Evolutionary conservation across 23 tunicate genomes (phyloP), one percentile per base, ranked within the genome.

Genomic region (Trididemnum miniatum): DNA sequence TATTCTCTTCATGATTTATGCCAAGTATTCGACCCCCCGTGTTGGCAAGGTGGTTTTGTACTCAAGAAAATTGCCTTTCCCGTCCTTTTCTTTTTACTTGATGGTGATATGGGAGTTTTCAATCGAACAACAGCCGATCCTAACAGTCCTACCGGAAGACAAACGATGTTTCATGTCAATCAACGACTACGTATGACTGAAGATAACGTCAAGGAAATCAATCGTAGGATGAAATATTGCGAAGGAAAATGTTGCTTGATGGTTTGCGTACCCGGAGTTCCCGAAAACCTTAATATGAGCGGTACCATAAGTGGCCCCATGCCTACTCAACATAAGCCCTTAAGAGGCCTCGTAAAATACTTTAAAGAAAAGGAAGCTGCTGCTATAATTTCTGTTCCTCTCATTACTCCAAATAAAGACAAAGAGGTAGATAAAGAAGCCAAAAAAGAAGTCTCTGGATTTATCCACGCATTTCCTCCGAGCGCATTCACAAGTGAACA

Each of bases 1-100:
- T 65, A 52, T 37, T 77, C 78, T 28, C 35, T 93, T 63, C 93
- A 93, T 59, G 98, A 88, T 20, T 38, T 93, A 0, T 93, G 98
- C 36, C 93, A 88, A 33, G 74, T 74, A 23, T 83, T 93, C 60
- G 88, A 88, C 35, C 98, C 98, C 5, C 98, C 98, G 0, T 93
- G 98, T 76, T 93, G 98, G 98, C 94, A 93, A 51, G 98, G 98
- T 51, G 98, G 94, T 12, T 88, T 93, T 84, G 93, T 88, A 1
- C 39, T 93, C 39, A 93, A 93, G 71, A 93, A 93, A 36, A 80
- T 90, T 84, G 91, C 90, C 1, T 93, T 93, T 80, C 88, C 98
- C 35, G 98, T 93, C 7, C 66, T 86, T 32, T 93, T 93, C 54
- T 93, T 88, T 65, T 34, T 93, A 23, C 76, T 93, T 24, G 89